Percentiles rank a stretch among this genome's conserved stretches.
Evolutionary conservation across 2,113 vertebrate genomes (phyloP).

Genomic region (Polyodon spathula): DNA sequence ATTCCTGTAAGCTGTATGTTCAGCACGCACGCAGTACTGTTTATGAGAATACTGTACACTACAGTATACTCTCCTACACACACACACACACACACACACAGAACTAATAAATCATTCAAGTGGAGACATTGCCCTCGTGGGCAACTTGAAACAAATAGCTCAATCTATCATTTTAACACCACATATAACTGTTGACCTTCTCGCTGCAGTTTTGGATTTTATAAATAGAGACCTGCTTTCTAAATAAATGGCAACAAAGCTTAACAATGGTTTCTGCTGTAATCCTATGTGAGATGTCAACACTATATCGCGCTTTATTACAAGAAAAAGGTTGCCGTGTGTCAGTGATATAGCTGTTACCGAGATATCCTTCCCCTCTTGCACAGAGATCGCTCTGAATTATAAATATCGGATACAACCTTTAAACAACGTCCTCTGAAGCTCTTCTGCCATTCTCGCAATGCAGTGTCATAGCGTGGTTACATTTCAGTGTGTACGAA

Average conservation of each 20-base stretch:
- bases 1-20: no score
- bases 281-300: constrained; percentile 32
- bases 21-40: no score
- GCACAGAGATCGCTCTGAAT: constrained; percentile 44
- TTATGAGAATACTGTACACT: no score
- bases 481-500: constrained; percentile 4
- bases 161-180: constrained; percentile 49
- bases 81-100: constrained; percentile 46
- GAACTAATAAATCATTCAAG: constrained; percentile 58
- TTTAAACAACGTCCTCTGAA: constrained; percentile 56
- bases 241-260: constrained; percentile 31
- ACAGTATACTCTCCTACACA: no score
- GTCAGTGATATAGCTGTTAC: constrained; percentile 14
- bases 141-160: constrained; percentile 59
- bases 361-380: constrained; percentile 43
- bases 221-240: constrained; percentile 40
- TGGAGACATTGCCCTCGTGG: constrained; percentile 47
- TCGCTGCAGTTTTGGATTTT: constrained; percentile 24
- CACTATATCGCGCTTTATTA: constrained; percentile 35
- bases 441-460: constrained; percentile 50
- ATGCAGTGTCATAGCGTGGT: constrained; percentile 16
- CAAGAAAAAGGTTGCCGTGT: constrained; percentile 23
- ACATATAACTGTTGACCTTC: constrained; percentile 21
- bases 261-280: constrained; percentile 25
- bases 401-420: constrained; percentile 55